Evolutionary conservation across 2,797 vertebrate species (phyloP).

Genomic region (Pachyuromys duprasi): DNA sequence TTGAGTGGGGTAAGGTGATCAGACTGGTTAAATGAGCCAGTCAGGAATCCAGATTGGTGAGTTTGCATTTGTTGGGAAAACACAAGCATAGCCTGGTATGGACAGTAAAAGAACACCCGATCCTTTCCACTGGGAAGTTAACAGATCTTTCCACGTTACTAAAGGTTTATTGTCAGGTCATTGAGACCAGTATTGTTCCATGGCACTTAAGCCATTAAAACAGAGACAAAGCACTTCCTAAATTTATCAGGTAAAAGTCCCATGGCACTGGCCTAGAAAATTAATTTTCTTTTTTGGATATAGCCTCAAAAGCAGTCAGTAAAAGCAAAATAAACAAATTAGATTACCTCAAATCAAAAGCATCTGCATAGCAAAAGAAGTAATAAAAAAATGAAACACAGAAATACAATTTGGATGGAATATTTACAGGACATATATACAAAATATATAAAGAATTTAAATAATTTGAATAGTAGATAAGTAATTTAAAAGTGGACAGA

Average conservation of each 20-base stretch:
- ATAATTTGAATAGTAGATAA: background rate
- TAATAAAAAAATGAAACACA: background rate
- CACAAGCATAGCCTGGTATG: no score
- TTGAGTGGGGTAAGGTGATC: no score
- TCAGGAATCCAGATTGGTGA: no score
- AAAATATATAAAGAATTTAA: background rate
- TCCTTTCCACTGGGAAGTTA: no score
- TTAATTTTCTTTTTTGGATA: background rate
- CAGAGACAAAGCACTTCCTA: background rate
- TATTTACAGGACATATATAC: background rate
- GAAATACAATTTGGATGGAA: background rate
- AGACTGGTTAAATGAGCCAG: no score
- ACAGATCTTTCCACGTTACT: no score
- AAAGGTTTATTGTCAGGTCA: no score
- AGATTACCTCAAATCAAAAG: background rate
- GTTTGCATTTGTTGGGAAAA: no score
- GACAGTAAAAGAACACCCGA: no score
- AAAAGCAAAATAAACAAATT: background rate
- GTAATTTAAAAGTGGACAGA: background rate
- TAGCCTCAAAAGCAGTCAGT: background rate
- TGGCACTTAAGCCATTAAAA: no score
- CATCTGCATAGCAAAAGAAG: background rate
- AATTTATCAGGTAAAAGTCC: slow-evolving; percentile 12
- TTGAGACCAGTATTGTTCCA: no score
- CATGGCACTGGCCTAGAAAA: background rate